A percentile compares a stretch with the other conserved stretches of the same genome.
These are phyloP conservation scores for Smithornis capensis DNA, from an alignment of 2,113 vertebrate species.

Conservation along the genomic window DNA sequence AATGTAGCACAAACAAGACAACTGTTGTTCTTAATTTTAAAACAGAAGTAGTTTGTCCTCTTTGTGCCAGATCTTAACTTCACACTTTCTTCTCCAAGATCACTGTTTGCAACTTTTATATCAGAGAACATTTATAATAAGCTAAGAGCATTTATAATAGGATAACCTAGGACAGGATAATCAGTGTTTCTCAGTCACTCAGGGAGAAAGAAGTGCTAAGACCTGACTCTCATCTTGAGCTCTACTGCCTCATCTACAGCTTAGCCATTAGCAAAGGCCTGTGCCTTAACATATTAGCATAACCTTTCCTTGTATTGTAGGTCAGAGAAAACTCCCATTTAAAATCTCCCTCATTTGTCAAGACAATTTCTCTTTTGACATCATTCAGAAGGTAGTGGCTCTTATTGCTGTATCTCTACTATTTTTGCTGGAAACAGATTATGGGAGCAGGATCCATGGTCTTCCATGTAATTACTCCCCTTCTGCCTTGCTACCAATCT, in stretches of 20 bases:
- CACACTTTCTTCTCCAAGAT: slow-evolving; percentile 27
- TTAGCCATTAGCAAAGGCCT: slow-evolving; percentile 42
- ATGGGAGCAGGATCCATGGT: not conserved
- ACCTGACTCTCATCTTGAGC: not conserved
- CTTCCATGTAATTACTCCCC: not conserved
- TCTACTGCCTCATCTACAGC: not conserved
- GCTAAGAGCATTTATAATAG: slow-evolving; percentile 34
- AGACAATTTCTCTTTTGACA: slow-evolving; percentile 59
- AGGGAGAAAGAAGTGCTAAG: slow-evolving; percentile 31
- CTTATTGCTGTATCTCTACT: not conserved
- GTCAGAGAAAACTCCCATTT: slow-evolving; percentile 55
- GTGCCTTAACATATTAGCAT: slow-evolving; percentile 53
- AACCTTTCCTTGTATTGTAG: slow-evolving; percentile 47
- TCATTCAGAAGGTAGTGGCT: not conserved
- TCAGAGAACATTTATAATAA: slow-evolving; percentile 50
- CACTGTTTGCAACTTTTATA: not conserved
- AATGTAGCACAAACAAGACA: not conserved
- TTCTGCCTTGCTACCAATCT: not conserved
- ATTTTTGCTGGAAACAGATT: slow-evolving; percentile 18
- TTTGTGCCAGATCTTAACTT: not conserved
- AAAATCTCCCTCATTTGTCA: slow-evolving; percentile 63
- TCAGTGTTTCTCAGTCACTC: slow-evolving; percentile 43
- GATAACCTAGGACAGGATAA: slow-evolving; percentile 41
- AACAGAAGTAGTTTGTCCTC: not conserved
- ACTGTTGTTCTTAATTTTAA: not conserved